Percentiles rank a stretch among this genome's conserved stretches.
Evolutionary conservation across 2,113 vertebrate genomes (phyloP).

Genomic region (Corythornis madagascariensis): DNA sequence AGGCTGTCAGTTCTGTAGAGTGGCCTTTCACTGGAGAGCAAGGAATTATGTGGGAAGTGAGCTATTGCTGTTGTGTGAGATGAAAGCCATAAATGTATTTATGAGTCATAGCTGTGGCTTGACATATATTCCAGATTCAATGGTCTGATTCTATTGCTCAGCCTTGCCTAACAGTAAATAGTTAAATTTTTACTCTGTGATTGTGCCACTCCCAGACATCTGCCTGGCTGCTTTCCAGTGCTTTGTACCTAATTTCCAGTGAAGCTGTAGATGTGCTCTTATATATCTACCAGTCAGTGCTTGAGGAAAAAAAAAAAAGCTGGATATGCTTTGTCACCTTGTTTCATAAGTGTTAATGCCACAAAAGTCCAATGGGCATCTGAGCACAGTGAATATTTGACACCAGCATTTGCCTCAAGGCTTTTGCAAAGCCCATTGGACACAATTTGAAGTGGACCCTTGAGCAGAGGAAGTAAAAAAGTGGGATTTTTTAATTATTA

Average conservation of each 20-base stretch:
- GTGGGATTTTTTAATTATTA: background rate
- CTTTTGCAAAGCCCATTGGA: background rate
- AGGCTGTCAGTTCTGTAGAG: background rate
- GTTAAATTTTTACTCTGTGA: background rate
- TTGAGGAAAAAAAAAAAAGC: background rate
- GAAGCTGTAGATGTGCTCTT: background rate
- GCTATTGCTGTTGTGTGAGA: background rate
- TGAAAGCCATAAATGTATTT: background rate
- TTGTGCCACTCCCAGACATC: background rate
- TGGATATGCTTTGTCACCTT: background rate
- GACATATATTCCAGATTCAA: background rate
- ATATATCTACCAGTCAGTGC: background rate
- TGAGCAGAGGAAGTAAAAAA: conserved; percentile 10
- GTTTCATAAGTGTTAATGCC: background rate
- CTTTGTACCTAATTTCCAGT: background rate
- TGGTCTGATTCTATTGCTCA: background rate
- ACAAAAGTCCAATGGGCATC: background rate
- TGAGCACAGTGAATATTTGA: background rate
- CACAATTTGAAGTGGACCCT: background rate
- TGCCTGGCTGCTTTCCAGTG: conserved; percentile 32
- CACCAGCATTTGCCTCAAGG: background rate
- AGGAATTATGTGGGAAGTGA: background rate
- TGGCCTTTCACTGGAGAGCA: background rate
- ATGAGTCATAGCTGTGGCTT: background rate
- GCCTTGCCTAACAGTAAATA: conserved; percentile 13